Percentiles rank a stretch among this genome's conserved stretches.
phyloP scores from a whole-genome alignment of 53 echinoderm and acorn worm species.

The Paracentrotus lividus region DNA sequence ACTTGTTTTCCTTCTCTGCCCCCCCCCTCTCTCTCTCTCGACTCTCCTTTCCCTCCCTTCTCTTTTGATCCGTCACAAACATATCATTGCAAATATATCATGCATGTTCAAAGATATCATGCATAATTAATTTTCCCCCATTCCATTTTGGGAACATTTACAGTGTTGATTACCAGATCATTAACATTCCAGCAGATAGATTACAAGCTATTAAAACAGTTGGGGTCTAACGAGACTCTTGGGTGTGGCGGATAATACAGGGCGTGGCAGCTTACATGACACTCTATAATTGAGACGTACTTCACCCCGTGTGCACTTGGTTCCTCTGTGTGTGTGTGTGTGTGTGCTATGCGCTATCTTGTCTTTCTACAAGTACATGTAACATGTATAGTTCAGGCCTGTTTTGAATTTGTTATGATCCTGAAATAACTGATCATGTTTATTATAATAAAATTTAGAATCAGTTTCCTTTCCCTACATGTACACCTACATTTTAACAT shows the following conservation, averaged over 20 bases:
- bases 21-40: background rate
- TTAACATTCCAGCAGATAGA: slow-evolving; percentile 40
- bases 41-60: background rate
- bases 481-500: no score
- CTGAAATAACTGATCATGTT: background rate
- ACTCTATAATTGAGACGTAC: slow-evolving; percentile 44
- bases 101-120: background rate
- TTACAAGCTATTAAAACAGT: slow-evolving; percentile 44
- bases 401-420: background rate
- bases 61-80: background rate
- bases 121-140: background rate
- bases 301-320: background rate
- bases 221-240: background rate
- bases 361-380: background rate
- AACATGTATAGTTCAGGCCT: background rate
- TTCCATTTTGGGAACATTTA: background rate
- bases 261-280: slow-evolving; percentile 12
- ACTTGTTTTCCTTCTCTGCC: background rate
- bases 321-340: no score
- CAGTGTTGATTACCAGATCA: slow-evolving; percentile 21
- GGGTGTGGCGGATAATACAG: slow-evolving; percentile 52
- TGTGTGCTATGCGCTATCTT: background rate
- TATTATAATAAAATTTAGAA: background rate
- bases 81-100: background rate
- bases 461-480: background rate